phyloP scores from a whole-genome alignment of 2,797 vertebrate species.

The Trachurus trachurus region DNA sequence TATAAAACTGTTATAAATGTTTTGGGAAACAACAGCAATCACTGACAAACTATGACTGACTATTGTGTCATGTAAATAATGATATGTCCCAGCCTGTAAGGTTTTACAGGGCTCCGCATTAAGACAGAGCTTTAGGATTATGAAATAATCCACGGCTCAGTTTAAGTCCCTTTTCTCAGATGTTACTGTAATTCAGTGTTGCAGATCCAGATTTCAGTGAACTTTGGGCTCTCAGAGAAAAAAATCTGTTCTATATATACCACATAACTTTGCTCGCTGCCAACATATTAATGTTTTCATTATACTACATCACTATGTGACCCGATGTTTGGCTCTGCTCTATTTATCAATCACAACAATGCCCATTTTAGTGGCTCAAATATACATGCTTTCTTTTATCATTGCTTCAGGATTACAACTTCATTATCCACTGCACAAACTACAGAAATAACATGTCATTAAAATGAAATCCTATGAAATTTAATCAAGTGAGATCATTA shows the following conservation, averaged over 20 bases:
- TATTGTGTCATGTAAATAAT: neutral
- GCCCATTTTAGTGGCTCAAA: slow-evolving; percentile 26
- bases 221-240: too few relatives aligned
- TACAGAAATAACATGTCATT: slow-evolving; percentile 57
- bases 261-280: slow-evolving; percentile 1
- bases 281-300: slow-evolving; percentile 18
- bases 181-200: neutral
- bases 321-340: neutral
- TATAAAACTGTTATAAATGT: too few relatives aligned
- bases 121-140: neutral
- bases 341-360: slow-evolving; percentile 33
- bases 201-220: neutral
- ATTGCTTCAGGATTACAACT: slow-evolving; percentile 8
- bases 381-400: slow-evolving; percentile 17
- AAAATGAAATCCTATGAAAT: slow-evolving; percentile 45
- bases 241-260: neutral
- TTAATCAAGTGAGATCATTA: slow-evolving; percentile 56
- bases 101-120: neutral
- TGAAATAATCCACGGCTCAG: neutral
- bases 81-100: neutral
- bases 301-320: slow-evolving; percentile 4
- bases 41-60: neutral
- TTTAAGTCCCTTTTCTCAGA: neutral
- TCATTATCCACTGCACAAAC: slow-evolving; percentile 38
- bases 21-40: too few relatives aligned